These are phyloP conservation scores for Halictus ligatus DNA, from an alignment of 2,888 invertebrate species.

Conservation along the genomic window DNA sequence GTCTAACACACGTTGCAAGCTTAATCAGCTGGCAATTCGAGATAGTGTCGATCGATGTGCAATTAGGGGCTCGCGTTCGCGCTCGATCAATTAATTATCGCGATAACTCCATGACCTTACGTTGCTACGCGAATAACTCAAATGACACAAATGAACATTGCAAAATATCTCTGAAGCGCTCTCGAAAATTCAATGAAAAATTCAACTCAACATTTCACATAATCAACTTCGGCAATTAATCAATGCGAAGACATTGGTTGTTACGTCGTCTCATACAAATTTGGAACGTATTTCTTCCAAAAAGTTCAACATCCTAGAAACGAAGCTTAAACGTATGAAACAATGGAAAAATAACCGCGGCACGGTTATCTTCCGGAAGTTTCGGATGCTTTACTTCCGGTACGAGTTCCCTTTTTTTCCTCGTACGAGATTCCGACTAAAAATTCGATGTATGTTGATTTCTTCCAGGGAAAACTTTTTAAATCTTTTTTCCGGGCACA, in stretches of 20 bases:
- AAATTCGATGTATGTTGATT: neutral
- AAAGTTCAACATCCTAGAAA: neutral
- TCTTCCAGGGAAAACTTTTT: neutral
- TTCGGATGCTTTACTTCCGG: neutral
- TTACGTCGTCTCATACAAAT: neutral
- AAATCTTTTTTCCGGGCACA: neutral
- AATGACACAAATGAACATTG: neutral
- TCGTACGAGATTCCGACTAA: neutral
- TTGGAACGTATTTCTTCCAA: neutral
- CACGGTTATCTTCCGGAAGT: neutral
- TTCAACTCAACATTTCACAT: no score
- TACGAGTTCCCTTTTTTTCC: neutral
- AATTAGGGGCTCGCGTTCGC: constrained; percentile 39
- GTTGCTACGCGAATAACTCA: neutral
- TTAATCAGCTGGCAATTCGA: constrained; percentile 30
- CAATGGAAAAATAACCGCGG: neutral
- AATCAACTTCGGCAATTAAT: neutral
- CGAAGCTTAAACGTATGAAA: neutral
- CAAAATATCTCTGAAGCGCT: neutral
- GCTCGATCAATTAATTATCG: constrained; percentile 43
- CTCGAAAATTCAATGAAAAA: neutral
- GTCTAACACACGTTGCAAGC: neutral
- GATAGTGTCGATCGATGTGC: constrained; percentile 52
- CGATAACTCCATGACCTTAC: constrained; percentile 22
- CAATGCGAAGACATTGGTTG: neutral